Evolutionary conservation across 2,113 vertebrate species (phyloP), one percentile per base, ranked within the genome.

Genomic region (Nycticebus coucang): DNA sequence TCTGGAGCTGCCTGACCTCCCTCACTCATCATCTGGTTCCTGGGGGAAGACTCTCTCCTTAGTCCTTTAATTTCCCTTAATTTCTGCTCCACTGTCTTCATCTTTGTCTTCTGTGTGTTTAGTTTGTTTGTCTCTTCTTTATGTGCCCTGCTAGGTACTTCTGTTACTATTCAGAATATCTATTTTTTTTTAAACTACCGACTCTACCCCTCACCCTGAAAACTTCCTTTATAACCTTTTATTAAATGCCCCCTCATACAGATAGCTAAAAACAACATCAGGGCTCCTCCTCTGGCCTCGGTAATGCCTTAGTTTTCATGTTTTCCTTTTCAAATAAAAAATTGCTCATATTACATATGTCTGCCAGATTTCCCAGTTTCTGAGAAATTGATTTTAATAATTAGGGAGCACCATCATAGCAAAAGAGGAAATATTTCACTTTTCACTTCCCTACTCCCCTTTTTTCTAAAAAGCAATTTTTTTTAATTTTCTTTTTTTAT

Each of bases 371-470:
- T 71, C 45, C 41, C 66, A 75, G 59, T 37, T 89, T 89, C 66
- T 75, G 33, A 93, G 37, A 92, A 89, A 62, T 59, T 50, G 85
- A 84, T 53, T 94, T 80, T 80, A 85, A 78, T 60, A 75, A 77
- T 60, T 68, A 75, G n/a, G 60, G 4, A n/a, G 10, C 71, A 80
- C 8, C 28, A n/a, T n/a, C 30, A 17, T 4, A 94, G 17, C 5
- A 92, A 92, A 35, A 87, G 15, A 78, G 69, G 1, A 21, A 19
- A 24, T 69, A 62, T 68, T 79, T 89, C 35, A 24, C 33, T 89
- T 92, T 68, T 50, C 21, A 53, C 53, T 74, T 68, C 19, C 37
- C 26, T 14, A 80, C 79, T 74, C 14, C n/a, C 21, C 30, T 59
- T 62, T 71, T 80, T 62, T 83, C 41, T 28, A 83, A 91, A 68